Evolutionary conservation across 1,140 invertebrate species (phyloP).

Genomic region (Phymorhynchus buccinoides): DNA sequence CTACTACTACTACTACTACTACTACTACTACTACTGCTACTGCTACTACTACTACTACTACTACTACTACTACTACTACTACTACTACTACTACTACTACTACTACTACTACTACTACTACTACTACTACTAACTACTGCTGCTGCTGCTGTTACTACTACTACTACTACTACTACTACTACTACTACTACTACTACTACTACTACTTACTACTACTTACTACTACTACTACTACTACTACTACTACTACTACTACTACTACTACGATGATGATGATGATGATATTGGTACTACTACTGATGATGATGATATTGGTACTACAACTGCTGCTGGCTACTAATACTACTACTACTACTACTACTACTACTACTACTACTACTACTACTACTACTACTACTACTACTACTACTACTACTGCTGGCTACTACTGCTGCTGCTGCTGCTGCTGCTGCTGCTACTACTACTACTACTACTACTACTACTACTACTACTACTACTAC

Average conservation of each 20-base stretch:
- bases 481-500: slow-evolving; percentile 13
- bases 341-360: slow-evolving; percentile 16
- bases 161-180: slow-evolving; percentile 16
- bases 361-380: slow-evolving; percentile 16
- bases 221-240: too few relatives aligned
- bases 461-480: slow-evolving; percentile 16
- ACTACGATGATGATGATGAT: too few relatives aligned
- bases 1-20: slow-evolving; percentile 16
- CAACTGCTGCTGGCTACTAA: slow-evolving; percentile 13
- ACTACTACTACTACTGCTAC: slow-evolving; percentile 1
- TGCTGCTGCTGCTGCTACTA: background rate
- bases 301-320: slow-evolving; percentile 10
- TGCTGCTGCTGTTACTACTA: background rate
- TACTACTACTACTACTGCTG: background rate
- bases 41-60: slow-evolving; percentile 13
- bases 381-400: slow-evolving; percentile 16
- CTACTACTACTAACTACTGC: slow-evolving; percentile 12
- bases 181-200: slow-evolving; percentile 16
- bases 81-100: slow-evolving; percentile 15
- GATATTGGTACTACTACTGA: too few relatives aligned
- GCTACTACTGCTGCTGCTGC: background rate
- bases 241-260: too few relatives aligned
- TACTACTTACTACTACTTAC: too few relatives aligned
- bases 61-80: slow-evolving; percentile 13
- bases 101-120: slow-evolving; percentile 17